Percentiles rank a stretch among this genome's conserved stretches.
Conservation (phyloP, 1,140 invertebrate species). For the Chrysoperla carnea region DNA sequence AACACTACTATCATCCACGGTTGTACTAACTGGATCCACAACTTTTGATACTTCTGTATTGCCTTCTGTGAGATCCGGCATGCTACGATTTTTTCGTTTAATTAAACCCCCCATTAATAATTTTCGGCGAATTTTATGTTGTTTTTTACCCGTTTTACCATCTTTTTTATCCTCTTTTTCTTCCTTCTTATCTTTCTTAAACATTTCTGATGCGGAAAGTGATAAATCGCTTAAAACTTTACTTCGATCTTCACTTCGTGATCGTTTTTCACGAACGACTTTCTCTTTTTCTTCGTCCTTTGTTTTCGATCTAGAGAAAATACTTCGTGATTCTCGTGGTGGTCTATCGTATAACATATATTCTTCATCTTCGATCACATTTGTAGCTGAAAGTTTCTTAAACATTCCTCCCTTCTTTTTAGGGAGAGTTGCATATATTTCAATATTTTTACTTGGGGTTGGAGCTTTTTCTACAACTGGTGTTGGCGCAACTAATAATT, state of each 20-base stretch:
- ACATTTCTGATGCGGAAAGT: slow-evolving; percentile 34
- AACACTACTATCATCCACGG: slow-evolving; percentile 55
- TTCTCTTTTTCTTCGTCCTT: slow-evolving; percentile 51
- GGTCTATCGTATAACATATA: slow-evolving; percentile 42
- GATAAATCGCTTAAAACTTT: slow-evolving; percentile 50
- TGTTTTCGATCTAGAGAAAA: slow-evolving; percentile 43
- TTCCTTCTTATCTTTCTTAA: slow-evolving; percentile 33
- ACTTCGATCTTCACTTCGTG: slow-evolving; percentile 64
- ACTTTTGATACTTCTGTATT: slow-evolving; percentile 27
- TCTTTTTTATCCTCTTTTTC: slow-evolving; percentile 40
- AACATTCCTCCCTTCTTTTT: slow-evolving; percentile 63
- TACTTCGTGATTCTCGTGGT: slow-evolving; percentile 39
- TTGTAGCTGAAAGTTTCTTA: slow-evolving; percentile 35
- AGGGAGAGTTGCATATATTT: slow-evolving; percentile 80
- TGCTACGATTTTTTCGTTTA: slow-evolving; percentile 71
- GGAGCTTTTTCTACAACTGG: slow-evolving; percentile 30
- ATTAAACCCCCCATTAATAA: slow-evolving; percentile 78
- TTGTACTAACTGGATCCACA: slow-evolving; percentile 18
- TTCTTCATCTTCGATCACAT: slow-evolving; percentile 51
- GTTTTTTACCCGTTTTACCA: slow-evolving; percentile 64
- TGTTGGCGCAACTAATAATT: slow-evolving; percentile 28
- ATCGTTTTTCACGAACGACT: slow-evolving; percentile 43
- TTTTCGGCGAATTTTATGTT: slow-evolving; percentile 78
- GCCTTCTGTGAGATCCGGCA: slow-evolving; percentile 74
- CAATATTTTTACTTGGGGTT: slow-evolving; percentile 46